These are phyloP conservation scores for Sorex maritimensis DNA, from an alignment of 2,797 vertebrate species.

Conservation along the genomic window DNA sequence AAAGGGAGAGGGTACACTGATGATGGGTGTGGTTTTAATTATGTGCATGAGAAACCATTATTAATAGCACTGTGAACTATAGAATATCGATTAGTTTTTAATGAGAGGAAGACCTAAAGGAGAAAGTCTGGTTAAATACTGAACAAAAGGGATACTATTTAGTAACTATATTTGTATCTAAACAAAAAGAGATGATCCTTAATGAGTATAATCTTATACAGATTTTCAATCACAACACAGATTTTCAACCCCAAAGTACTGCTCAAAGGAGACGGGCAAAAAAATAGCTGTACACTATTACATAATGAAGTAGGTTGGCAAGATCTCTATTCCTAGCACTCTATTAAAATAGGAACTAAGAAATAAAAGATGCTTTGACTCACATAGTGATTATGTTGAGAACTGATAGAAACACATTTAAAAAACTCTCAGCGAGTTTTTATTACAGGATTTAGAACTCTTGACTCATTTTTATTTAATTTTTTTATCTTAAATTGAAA, in stretches of 20 bases:
- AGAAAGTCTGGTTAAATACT: slow-evolving; percentile 48
- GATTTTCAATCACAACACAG: slow-evolving; percentile 46
- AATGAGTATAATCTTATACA: slow-evolving; percentile 21
- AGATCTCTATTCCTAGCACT: slow-evolving; percentile 46
- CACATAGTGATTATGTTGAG: slow-evolving; percentile 62
- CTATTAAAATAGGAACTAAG: slow-evolving; percentile 71
- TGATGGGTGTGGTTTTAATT: too few species aligned
- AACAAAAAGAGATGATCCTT: slow-evolving; percentile 58
- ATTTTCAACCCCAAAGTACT: slow-evolving; percentile 44
- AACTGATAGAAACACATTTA: slow-evolving; percentile 45
- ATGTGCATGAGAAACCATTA: too few species aligned
- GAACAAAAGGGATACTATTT: slow-evolving; percentile 15
- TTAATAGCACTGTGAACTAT: too few species aligned
- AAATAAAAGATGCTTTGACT: slow-evolving; percentile 54
- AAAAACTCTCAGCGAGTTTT: neutral
- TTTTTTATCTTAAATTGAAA: neutral
- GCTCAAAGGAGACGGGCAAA: slow-evolving; percentile 26
- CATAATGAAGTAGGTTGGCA: slow-evolving; percentile 67
- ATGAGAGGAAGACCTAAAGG: neutral
- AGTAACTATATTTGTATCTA: slow-evolving; percentile 41
- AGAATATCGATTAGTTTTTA: too few species aligned
- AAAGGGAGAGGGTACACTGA: too few species aligned
- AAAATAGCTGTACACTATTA: slow-evolving; percentile 47
- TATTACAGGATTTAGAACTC: slow-evolving; percentile 33
- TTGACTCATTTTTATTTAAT: slow-evolving; percentile 51